Base-by-base conservation (phyloP, 2,797 vertebrate genomes). In the Dermochelys coriacea region DNA sequence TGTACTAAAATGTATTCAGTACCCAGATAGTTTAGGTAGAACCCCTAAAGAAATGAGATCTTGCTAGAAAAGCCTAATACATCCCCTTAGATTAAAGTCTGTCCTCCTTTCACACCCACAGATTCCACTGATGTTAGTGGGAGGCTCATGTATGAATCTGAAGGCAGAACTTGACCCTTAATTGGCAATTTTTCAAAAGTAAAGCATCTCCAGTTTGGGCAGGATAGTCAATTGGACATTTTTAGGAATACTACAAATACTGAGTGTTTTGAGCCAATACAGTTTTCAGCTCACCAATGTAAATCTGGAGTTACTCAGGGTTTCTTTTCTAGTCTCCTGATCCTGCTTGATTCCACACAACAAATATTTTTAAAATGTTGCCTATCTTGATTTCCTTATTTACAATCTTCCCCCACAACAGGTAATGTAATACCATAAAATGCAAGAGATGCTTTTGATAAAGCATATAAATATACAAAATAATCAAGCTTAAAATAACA, bases 401-500 rank as follows among this genome's bases (percentile, higher is more conserved):
- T 88, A 21, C 93, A 68, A 89, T 84, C 88, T 51, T 91, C 82
- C 51, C 88, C 90, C 8, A 88, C 81, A 80, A 88, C 90, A 93
- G 95, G 95, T 64, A 84, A 90, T 79, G 68, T 50, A 49, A 91
- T 6, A 29, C 86, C 71, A 15, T 89, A 51, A 91, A 95, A 91
- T 1, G 18, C 47, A 18, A 91, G 83, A 82, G 82, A 71, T 91
- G 71, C 82, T 96, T 41, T 49, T 1, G 84, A 87, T 86, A 86
- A 90, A 84, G 25, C 12, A n/a, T 47, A 55, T 0, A 1, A 81
- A 89, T 29, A 8, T 45, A 29, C 89, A 55, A 61, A 89, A 41
- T 21, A 68, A 51, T 51, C 61, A 23, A n/a, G 74, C 90, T 77
- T 92, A 86, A 41, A 96, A 93, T 87, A 93, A 88, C 84, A 93